Percentiles rank a stretch among this genome's conserved stretches.
Evolutionary conservation across 2,113 vertebrate species (phyloP).

Genomic region (Scartelaos histophorus): DNA sequence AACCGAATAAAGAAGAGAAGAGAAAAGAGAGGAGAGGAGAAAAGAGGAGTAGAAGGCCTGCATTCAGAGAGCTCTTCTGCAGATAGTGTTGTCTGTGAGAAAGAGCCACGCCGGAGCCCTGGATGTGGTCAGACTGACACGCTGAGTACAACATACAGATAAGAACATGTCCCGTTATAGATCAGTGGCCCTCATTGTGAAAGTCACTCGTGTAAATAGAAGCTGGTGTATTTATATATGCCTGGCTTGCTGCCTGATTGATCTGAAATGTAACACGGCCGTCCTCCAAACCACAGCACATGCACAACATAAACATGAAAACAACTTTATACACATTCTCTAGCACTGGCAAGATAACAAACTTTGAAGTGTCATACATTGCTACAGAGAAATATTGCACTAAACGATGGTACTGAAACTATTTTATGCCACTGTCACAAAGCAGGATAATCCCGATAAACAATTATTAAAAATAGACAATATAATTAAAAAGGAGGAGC

Average conservation of each 20-base stretch:
- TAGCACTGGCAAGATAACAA: no score
- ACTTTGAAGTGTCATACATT: no score
- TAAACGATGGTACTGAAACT: no score
- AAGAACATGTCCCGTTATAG: constrained; percentile 6
- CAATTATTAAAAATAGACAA: no score
- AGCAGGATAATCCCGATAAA: no score
- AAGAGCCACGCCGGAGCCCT: not conserved
- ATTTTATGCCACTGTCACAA: no score
- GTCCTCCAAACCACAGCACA: constrained; percentile 26
- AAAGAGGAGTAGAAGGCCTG: not conserved
- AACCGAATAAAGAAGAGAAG: not conserved
- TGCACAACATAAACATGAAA: constrained; percentile 14
- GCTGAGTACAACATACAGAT: constrained; percentile 8
- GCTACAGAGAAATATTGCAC: no score
- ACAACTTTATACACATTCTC: no score
- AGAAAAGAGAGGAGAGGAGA: no score
- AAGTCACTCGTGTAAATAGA: constrained; percentile 50
- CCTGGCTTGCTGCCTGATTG: constrained; percentile 52
- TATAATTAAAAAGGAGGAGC: no score
- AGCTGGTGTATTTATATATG: constrained; percentile 41
- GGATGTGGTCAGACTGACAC: not conserved
- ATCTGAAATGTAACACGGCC: constrained; percentile 52
- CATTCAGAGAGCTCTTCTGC: not conserved
- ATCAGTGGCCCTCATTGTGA: constrained; percentile 19
- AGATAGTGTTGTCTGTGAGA: not conserved